phyloP scores from a whole-genome alignment of 37 sponge, comb jelly and placozoan species.

The Cliona cf. orientalis region DNA sequence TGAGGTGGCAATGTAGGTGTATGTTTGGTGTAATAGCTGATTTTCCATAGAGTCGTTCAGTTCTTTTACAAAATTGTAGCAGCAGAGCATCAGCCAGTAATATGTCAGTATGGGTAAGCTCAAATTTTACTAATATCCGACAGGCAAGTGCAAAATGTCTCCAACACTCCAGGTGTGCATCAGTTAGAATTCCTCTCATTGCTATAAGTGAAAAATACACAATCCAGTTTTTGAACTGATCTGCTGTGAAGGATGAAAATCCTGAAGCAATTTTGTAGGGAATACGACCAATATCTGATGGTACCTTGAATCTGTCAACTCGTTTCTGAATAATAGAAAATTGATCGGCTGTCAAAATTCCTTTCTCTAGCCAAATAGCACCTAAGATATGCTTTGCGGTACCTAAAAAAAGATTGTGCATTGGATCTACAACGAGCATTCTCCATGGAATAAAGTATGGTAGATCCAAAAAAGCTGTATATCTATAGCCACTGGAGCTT shows the following conservation, averaged over 20 bases:
- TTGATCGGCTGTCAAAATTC: background rate
- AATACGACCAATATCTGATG: conserved; percentile 56
- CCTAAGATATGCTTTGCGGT: conserved; percentile 47
- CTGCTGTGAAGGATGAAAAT: conserved; percentile 51
- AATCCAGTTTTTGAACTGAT: conserved; percentile 67
- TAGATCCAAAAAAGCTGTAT: conserved; percentile 36
- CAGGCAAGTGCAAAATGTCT: conserved; percentile 59
- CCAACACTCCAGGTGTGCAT: conserved; percentile 58
- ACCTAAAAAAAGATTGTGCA: conserved; percentile 77
- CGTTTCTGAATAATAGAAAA: conserved; percentile 1
- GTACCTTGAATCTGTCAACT: conserved; percentile 32
- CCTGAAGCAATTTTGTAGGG: conserved; percentile 44
- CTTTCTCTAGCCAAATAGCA: conserved; percentile 4
- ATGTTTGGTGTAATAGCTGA: conserved; percentile 48
- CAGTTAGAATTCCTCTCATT: conserved; percentile 27
- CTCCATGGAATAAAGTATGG: conserved; percentile 63
- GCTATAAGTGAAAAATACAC: conserved; percentile 37
- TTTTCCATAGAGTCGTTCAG: conserved; percentile 23
- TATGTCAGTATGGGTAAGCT: background rate
- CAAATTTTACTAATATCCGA: conserved; percentile 23
- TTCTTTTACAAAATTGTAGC: conserved; percentile 43
- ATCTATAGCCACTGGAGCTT: conserved; percentile 18
- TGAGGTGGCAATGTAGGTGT: conserved; percentile 46
- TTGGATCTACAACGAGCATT: conserved; percentile 66
- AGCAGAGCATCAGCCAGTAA: conserved; percentile 41